Evolutionary conservation across 2,888 invertebrate species (phyloP), one percentile per base, ranked within the genome.

Genomic region (Lasioglossum vierecki): DNA sequence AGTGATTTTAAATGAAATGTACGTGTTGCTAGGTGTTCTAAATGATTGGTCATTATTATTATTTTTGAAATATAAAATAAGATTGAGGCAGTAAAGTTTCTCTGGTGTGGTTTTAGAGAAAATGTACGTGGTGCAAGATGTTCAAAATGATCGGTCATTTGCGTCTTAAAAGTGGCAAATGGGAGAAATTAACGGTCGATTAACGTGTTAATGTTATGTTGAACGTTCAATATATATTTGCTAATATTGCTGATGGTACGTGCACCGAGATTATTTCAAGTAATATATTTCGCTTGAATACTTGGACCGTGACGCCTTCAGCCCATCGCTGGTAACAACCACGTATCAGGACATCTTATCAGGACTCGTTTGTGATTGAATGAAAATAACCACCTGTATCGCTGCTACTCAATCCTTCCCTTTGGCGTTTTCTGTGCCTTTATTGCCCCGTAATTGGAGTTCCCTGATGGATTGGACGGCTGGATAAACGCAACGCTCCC

Each of bases 351-450:
- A 15, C 60, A 44, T 46, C 76, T 63, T 76, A 76, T 76, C 76
- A 46, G 60, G 44, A 44, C 26, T 46, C 76, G 76, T 63, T 76
- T 63, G 60, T 46, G 76, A 76, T 76, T 76, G 63, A 76, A 76
- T 76, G 76, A 76, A 76, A 76, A 76, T 76, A 76, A 76, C 60
- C 60, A 76, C 76, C 75, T 76, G 44, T 30, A 60, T 30, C 30
- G 76, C 63, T 44, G 26, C 63, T 63, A 63, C 63, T 63, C 63
- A 60, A 76, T 66, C 35, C 60, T 44, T 63, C 75, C 76, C 76
- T 63, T 76, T 63, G 76, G 63, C 76, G 63, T 76, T 30, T 46
- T 44, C 76, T 26, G 30, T 44, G 26, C 76, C 41, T 44, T 76
- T 26, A 76, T 76, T 76, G 76, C 76, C 11, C 63, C 41, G 35